A percentile compares a stretch with the other conserved stretches of the same genome.
Evolutionary conservation across 2,113 vertebrate species (phyloP).

Genomic region (Eretmochelys imbricata): DNA sequence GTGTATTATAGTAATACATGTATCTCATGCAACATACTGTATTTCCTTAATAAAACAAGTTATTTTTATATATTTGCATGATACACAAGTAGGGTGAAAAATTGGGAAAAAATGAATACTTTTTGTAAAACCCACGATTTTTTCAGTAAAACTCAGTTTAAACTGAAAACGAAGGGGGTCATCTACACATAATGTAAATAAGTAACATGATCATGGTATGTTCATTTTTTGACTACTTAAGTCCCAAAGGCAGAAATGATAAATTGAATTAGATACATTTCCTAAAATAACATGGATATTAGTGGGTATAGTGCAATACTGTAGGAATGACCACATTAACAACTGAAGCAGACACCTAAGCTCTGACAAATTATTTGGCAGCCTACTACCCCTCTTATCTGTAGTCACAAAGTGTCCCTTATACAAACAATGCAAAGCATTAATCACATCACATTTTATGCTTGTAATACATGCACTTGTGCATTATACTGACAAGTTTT

Average conservation of each 20-base stretch:
- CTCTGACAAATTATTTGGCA: neutral
- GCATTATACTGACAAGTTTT: constrained; percentile 11
- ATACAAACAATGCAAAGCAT: constrained; percentile 9
- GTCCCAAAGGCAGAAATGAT: neutral
- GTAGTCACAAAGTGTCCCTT: constrained; percentile 22
- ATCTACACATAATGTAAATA: neutral
- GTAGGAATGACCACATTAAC: neutral
- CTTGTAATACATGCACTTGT: neutral
- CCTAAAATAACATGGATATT: neutral
- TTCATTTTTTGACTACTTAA: neutral
- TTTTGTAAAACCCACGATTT: too few species aligned
- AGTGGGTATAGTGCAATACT: neutral
- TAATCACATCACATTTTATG: constrained; percentile 22
- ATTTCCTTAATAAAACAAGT: too few species aligned
- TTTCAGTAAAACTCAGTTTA: too few species aligned
- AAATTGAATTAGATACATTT: neutral
- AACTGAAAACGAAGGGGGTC: too few species aligned
- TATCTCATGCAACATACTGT: too few species aligned
- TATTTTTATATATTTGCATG: too few species aligned
- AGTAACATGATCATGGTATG: neutral
- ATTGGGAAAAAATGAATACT: too few species aligned
- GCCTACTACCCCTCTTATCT: constrained; percentile 42
- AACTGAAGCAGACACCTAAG: neutral
- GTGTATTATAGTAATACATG: too few species aligned
- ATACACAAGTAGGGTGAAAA: too few species aligned